phyloP scores from a whole-genome alignment of 2,797 vertebrate species.

The Tangara arthus region DNA sequence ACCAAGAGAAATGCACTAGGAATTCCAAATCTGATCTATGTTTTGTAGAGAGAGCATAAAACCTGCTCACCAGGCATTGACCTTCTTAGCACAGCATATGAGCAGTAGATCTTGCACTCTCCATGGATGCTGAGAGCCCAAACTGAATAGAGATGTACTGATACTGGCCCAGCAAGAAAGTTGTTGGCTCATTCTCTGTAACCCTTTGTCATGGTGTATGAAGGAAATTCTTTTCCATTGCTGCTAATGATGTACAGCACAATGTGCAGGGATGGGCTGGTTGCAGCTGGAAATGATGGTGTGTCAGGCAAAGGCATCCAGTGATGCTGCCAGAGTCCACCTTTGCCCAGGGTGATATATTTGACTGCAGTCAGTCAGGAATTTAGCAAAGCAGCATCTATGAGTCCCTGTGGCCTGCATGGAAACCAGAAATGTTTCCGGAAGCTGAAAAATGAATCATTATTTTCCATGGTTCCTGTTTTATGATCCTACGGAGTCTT shows the following conservation, averaged over 20 bases:
- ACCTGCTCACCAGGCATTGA: neutral
- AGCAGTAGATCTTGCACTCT: neutral
- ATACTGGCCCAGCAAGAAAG: neutral
- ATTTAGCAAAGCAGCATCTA: neutral
- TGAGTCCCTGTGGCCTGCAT: neutral
- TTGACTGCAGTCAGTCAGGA: neutral
- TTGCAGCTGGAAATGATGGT: neutral
- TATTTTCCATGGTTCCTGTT: neutral
- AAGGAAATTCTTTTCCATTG: neutral
- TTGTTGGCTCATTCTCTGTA: neutral
- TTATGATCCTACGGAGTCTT: neutral
- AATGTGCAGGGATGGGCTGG: neutral
- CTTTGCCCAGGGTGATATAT: neutral
- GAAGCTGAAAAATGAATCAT: neutral
- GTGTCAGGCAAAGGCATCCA: neutral
- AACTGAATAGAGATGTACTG: neutral
- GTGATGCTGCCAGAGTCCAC: neutral
- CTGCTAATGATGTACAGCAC: neutral
- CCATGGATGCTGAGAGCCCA: neutral
- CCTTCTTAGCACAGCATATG: neutral
- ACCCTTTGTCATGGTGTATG: neutral
- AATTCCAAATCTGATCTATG: neutral
- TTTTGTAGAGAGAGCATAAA: neutral
- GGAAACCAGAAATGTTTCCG: neutral
- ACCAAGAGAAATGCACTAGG: neutral